Conservation (phyloP, 2,888 invertebrate genomes). For the Choristoneura rosaceana region DNA sequence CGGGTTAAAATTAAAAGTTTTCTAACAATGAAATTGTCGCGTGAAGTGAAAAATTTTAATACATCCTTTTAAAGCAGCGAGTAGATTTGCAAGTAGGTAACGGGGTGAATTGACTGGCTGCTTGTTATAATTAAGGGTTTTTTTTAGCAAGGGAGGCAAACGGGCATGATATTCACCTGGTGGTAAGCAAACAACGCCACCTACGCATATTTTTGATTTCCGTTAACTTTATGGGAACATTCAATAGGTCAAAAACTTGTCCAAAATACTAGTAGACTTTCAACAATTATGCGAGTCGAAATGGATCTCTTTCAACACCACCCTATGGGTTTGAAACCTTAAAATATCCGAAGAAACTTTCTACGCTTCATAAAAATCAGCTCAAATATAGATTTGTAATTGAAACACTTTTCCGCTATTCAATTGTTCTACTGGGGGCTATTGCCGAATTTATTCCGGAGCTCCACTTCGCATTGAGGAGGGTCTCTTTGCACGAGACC, state of each 20-base stretch:
- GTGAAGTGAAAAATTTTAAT: background rate
- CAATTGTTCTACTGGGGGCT: constrained; percentile 21
- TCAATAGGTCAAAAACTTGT: too few species aligned
- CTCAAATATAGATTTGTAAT: constrained; percentile 12
- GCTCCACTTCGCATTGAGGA: constrained; percentile 25
- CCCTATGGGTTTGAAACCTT: too few species aligned
- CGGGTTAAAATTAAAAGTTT: constrained; percentile 4
- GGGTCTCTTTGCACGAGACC: constrained; percentile 34
- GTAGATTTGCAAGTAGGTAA: background rate
- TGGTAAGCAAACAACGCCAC: too few species aligned
- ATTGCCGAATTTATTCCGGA: constrained; percentile 31
- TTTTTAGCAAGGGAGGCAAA: too few species aligned
- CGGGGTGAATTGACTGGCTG: too few species aligned
- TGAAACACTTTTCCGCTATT: constrained; percentile 29
- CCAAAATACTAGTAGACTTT: too few species aligned
- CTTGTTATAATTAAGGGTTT: too few species aligned
- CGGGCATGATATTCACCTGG: too few species aligned
- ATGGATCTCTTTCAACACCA: too few species aligned
- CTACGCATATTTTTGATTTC: too few species aligned
- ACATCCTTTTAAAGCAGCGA: background rate
- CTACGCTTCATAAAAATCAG: background rate
- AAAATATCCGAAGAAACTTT: background rate
- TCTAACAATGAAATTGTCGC: background rate
- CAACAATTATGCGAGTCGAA: too few species aligned
- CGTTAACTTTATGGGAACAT: too few species aligned